Percentiles rank a stretch among this genome's conserved stretches.
Evolutionary conservation across 2,888 invertebrate species (phyloP).

Genomic region (Tipula helvola): DNA sequence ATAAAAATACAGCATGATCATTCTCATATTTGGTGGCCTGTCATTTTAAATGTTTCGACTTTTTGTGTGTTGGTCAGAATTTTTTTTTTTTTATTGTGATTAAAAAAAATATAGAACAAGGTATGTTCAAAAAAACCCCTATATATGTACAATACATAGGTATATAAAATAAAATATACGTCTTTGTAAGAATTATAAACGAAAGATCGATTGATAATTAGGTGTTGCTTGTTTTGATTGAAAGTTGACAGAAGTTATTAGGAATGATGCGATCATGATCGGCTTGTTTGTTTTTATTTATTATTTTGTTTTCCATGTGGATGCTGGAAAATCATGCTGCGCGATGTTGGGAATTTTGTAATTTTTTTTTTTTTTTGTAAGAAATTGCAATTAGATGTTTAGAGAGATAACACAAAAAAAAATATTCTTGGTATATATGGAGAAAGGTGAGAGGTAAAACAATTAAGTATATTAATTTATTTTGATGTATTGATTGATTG

Average conservation of each 20-base stretch:
- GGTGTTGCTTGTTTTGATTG: conserved; percentile 4
- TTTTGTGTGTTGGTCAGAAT: neutral
- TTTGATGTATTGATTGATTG: neutral
- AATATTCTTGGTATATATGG: neutral
- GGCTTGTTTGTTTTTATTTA: neutral
- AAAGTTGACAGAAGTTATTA: conserved; percentile 4
- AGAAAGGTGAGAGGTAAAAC: neutral
- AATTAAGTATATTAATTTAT: neutral
- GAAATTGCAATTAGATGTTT: neutral
- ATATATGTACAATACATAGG: neutral
- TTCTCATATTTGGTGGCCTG: conserved; percentile 4
- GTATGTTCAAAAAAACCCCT: neutral
- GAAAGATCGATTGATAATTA: neutral
- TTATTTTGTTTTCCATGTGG: neutral
- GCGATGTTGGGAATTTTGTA: neutral
- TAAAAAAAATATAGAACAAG: neutral
- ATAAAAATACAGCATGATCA: neutral
- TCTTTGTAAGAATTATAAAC: neutral
- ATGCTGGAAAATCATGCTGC: neutral
- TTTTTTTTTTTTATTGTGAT: neutral
- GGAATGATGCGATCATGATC: neutral
- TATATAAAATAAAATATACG: neutral
- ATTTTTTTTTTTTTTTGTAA: neutral
- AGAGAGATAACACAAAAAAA: neutral
- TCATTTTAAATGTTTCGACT: neutral